Evolutionary conservation across 2,797 vertebrate genomes (phyloP), one percentile per base, ranked within the genome.

Genomic region (Tragopan temminckii): DNA sequence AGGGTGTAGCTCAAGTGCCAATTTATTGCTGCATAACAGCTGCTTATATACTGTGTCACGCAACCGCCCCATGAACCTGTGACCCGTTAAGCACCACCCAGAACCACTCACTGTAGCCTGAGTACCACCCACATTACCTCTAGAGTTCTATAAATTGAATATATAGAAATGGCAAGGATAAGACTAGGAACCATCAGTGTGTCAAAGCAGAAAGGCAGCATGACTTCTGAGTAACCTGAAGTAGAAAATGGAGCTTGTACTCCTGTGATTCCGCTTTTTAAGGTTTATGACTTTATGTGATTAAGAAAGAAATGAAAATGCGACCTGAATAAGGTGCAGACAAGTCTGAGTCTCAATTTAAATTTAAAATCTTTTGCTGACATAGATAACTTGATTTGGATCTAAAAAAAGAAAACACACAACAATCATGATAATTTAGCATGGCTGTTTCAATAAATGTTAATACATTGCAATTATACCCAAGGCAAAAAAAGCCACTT

Each of bases 341-440:
- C 31, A 66, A 78, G 55, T 35, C 35, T 64, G 48, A 81, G 61
- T 74, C 24, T 57, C 62, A 13, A 74, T 81, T 74, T 59, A 68
- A 72, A 94, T 63, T 58, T 77, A 50, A 85, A 88, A 75, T 69
- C 5, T 81, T 85, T 74, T 78, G 62, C 72, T 89, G 48, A 71
- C 69, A 57, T n/a, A 70, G 53, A 9, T 55, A 38, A 48, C 78
- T 50, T 66, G 58, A n/a, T 53, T 40, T 9, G 14, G 50, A 59
- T 36, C 82, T 42, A 3, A 80, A 58, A 33, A 57, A 57, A 58
- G 14, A 58, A 33, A 62, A 67, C 61, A 71, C 1, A 0, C 18
- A 17, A 7, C 27, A 76, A 42, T 63, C 52, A 68, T 53, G 72
- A 43, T 74, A 25, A 78, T 53, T 81, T 81, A 78, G 62, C 18